Evolutionary conservation across 37 sponge, comb jelly and placozoan species (phyloP).

Genomic region (Spongia lamella): DNA sequence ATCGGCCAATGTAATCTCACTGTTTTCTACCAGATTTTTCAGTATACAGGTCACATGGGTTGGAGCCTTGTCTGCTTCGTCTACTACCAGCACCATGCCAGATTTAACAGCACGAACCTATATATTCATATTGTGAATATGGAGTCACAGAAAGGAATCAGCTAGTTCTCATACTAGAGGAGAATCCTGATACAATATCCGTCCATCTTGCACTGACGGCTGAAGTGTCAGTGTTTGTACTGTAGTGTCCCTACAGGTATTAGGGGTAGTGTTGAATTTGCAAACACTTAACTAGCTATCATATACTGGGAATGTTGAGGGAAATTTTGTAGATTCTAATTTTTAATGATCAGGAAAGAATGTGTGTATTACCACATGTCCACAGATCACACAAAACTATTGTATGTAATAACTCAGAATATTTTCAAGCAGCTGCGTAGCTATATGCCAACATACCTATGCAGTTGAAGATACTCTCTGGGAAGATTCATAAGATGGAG

Average conservation of each 20-base stretch:
- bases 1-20: conserved; percentile 83
- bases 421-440: too few relatives aligned
- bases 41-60: conserved; percentile 88
- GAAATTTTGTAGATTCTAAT: too few relatives aligned
- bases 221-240: conserved; percentile 88
- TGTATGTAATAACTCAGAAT: too few relatives aligned
- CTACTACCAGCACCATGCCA: conserved; percentile 83
- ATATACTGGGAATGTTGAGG: too few relatives aligned
- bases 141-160: neutral
- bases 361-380: too few relatives aligned
- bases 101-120: conserved; percentile 78
- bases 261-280: too few relatives aligned
- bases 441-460: conserved; percentile 41
- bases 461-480: conserved; percentile 89
- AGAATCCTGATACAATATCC: conserved; percentile 78
- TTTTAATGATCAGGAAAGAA: too few relatives aligned
- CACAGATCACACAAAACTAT: too few relatives aligned
- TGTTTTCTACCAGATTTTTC: conserved; percentile 77
- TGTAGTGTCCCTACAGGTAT: conserved; percentile 67
- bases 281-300: too few relatives aligned
- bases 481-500: conserved; percentile 79
- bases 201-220: conserved; percentile 74
- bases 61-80: conserved; percentile 96
- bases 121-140: too few relatives aligned
- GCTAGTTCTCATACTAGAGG: conserved; percentile 57